Evolutionary conservation across 2,888 invertebrate genomes (phyloP).

Genomic region (Orthosia gracilis): DNA sequence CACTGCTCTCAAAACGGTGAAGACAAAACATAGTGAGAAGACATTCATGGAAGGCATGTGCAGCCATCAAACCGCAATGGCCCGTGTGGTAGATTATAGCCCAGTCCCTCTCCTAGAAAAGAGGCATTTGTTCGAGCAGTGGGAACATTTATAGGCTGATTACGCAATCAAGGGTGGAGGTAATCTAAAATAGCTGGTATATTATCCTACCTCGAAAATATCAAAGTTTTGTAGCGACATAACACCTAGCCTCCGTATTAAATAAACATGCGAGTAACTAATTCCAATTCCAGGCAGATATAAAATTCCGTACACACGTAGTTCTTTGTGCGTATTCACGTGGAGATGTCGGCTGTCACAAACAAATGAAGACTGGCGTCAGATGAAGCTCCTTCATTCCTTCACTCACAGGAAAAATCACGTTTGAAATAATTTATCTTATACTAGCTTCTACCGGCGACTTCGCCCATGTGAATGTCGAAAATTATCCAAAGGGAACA

Average conservation of each 20-base stretch:
- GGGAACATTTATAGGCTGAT: no score
- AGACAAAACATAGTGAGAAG: no score
- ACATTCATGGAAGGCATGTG: no score
- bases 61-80: no score
- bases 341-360: constrained; percentile 17
- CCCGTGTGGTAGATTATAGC: no score
- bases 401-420: neutral
- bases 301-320: neutral
- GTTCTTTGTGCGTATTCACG: constrained; percentile 5
- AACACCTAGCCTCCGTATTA: neutral
- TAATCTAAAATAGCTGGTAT: no score
- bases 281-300: neutral
- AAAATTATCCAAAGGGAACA: no score
- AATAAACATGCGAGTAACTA: constrained; percentile 7
- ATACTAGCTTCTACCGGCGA: neutral
- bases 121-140: no score
- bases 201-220: neutral
- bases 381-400: constrained; percentile 10
- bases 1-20: no score
- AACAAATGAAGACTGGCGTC: constrained; percentile 47
- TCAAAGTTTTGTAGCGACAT: neutral
- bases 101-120: no score
- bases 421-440: neutral
- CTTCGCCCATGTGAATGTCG: no score
- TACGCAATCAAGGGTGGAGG: no score